Percentiles rank a stretch among this genome's conserved stretches.
Evolutionary conservation across 1,140 invertebrate species (phyloP).

Genomic region (Bombus huntii): DNA sequence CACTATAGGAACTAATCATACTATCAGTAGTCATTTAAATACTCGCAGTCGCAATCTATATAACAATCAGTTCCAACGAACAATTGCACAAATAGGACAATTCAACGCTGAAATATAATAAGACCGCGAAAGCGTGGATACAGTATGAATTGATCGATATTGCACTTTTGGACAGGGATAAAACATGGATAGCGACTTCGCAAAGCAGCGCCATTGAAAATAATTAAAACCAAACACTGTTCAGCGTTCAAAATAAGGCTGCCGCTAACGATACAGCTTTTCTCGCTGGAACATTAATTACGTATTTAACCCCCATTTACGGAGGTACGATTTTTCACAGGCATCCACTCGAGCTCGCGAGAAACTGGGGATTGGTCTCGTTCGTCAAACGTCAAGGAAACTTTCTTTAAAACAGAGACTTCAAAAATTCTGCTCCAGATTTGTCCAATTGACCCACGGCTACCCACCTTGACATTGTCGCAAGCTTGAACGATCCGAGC

Average conservation of each 20-base stretch:
- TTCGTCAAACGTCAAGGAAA: not conserved
- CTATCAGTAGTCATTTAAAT: not conserved
- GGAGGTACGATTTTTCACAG: constrained; percentile 3
- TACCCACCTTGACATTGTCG: not conserved
- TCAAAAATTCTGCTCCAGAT: not conserved
- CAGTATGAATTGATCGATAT: not conserved
- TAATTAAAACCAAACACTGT: constrained; percentile 12
- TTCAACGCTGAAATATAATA: not conserved
- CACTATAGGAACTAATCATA: too few species aligned
- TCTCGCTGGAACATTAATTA: not conserved
- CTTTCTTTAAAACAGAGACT: not conserved
- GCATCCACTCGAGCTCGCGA: not conserved
- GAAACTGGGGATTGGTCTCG: not conserved
- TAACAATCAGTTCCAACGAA: not conserved
- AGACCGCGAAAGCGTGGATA: not conserved
- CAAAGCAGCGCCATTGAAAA: not conserved
- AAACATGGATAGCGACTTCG: not conserved
- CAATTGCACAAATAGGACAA: not conserved
- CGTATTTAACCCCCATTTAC: constrained; percentile 5
- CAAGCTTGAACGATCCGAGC: not conserved
- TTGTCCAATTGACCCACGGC: not conserved
- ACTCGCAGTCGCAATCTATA: accelerated
- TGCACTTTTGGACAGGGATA: not conserved
- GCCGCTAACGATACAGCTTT: not conserved
- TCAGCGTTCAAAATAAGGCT: not conserved